Evolutionary conservation across 2,888 invertebrate genomes (phyloP).

Genomic region (Dascillus cervinus): DNA sequence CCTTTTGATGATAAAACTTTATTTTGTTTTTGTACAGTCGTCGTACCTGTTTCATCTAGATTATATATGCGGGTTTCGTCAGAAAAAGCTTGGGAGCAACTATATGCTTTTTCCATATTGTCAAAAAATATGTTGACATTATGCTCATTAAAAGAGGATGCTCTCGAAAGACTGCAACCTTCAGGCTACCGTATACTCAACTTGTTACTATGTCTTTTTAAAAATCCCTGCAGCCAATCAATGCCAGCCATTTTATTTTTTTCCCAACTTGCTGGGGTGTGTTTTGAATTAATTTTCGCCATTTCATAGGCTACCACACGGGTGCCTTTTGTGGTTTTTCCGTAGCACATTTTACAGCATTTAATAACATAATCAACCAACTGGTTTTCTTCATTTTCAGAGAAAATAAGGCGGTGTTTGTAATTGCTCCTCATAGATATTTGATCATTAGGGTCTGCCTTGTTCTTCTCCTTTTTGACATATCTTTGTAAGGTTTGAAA

Average conservation of each 20-base stretch:
- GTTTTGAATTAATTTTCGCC: conserved; percentile 7
- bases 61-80: conserved; percentile 13
- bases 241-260: conserved; percentile 10
- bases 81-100: conserved; percentile 12
- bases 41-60: conserved; percentile 16
- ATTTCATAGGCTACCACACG: conserved; percentile 10
- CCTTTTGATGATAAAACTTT: conserved; percentile 21
- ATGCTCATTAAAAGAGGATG: conserved; percentile 12
- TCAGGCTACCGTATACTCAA: conserved; percentile 15
- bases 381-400: background rate
- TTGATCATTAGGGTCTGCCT: background rate
- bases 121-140: conserved; percentile 16
- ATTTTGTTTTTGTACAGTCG: conserved; percentile 10
- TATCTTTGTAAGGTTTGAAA: background rate
- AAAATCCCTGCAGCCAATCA: conserved; percentile 17
- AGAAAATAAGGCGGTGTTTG: background rate
- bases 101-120: conserved; percentile 9
- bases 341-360: conserved; percentile 9
- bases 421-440: background rate
- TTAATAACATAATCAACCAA: background rate
- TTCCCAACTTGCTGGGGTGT: conserved; percentile 1
- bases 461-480: background rate
- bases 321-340: conserved; percentile 7
- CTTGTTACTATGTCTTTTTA: conserved; percentile 13
- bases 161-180: conserved; percentile 13